Base-by-base conservation (phyloP, 2,113 vertebrate species). In the Psophia crepitans region DNA sequence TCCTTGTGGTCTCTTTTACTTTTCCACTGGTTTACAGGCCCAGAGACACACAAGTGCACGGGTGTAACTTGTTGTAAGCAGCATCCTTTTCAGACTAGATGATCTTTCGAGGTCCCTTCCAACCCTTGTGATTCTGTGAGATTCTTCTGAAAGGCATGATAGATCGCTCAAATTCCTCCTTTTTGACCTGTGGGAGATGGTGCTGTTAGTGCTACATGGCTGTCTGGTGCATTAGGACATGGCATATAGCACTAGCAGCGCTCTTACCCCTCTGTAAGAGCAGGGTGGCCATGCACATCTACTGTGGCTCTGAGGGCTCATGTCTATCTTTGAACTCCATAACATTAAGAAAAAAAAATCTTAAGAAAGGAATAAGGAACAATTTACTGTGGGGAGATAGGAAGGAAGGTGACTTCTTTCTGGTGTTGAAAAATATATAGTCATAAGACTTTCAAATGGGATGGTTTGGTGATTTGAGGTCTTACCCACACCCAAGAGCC, bases 141-240 rank as follows among this genome's bases (percentile, higher is more conserved):
- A n/a, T n/a, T n/a, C n/a, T n/a, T n/a, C n/a, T n/a, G n/a, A n/a
- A n/a, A n/a, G n/a, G n/a, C n/a, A n/a, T n/a, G n/a, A n/a, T n/a
- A n/a, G n/a, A n/a, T n/a, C n/a, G 2, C 23, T 64, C n/a, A 16
- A 49, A 63, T 83, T 75, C 30, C 14, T 57, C n/a, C 32, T 85
- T 87, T 92, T 37, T 12, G 24, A 48, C 20, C 32, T 21, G 26
- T n/a, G 51, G 17, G 46, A 64, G 51, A 30, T 3, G 15, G 12
- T 49, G 51, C 27, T 65, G 60, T 24, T 20, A 37, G n/a, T 41
- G 69, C 15, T 46, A 5, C 0, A 0, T 54, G 19, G 32, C 60
- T 53, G 13, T 61, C n/a, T 0, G 1, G 14, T 44, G 32, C 54
- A 17, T 39, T 28, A 73, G n/a, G 21, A 53, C 19, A 20, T 13